phyloP scores from a whole-genome alignment of 1,140 invertebrate species.

The Bicyclus anynana region DNA sequence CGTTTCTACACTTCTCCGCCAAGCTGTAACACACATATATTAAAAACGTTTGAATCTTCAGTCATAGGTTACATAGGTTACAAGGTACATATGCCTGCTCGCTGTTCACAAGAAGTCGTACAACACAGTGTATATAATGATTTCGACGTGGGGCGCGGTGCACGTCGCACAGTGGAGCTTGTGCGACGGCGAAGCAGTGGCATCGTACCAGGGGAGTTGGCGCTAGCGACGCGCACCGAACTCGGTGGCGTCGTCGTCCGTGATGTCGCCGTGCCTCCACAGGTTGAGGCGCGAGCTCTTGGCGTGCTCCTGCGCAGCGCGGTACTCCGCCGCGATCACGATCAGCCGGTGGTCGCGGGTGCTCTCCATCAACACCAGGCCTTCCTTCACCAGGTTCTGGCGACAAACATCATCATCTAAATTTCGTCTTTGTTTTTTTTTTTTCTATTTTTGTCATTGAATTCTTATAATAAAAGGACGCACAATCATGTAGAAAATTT shows the following conservation, averaged over 20 bases:
- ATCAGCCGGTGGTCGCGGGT: slow-evolving; percentile 89
- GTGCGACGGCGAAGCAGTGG: slow-evolving; percentile 51
- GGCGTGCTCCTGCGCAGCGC: slow-evolving; percentile 89
- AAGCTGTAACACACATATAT: slow-evolving; percentile 14
- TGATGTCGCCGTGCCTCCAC: slow-evolving; percentile 98
- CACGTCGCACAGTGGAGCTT: slow-evolving; percentile 46
- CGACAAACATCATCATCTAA: slow-evolving; percentile 7
- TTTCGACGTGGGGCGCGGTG: slow-evolving; percentile 39
- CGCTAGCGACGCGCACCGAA: slow-evolving; percentile 80
- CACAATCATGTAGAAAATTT: no score
- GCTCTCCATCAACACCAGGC: slow-evolving; percentile 89
- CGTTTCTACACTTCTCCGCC: no score
- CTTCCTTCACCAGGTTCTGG: slow-evolving; percentile 87
- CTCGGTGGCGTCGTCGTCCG: slow-evolving; percentile 95
- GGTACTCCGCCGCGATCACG: slow-evolving; percentile 90
- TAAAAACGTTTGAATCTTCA: no score
- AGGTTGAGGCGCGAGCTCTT: slow-evolving; percentile 90
- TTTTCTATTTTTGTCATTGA: no score
- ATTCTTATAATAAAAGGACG: no score
- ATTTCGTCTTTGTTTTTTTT: no score
- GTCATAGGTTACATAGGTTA: no score
- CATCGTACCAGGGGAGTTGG: slow-evolving; percentile 36
- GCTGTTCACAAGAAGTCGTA: slow-evolving; percentile 43
- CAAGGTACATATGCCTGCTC: not conserved
- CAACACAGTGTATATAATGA: slow-evolving; percentile 42